Conservation (phyloP, 2,797 vertebrate genomes). For the Falco peregrinus region DNA sequence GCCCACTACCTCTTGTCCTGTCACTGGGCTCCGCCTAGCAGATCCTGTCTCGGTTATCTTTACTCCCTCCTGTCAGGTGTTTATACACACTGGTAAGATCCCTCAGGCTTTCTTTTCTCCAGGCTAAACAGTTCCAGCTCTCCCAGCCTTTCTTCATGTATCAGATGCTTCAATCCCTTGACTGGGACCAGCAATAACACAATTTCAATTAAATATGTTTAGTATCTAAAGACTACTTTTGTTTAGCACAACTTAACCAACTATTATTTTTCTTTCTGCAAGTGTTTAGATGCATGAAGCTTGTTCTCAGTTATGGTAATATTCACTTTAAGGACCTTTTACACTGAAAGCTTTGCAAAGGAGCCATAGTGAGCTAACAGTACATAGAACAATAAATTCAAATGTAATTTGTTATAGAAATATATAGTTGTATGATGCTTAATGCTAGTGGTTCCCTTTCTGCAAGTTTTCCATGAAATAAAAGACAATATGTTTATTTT, state of each 20-base stretch:
- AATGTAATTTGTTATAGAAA: slow-evolving; percentile 5
- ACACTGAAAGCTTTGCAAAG: background rate
- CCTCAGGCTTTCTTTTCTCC: background rate
- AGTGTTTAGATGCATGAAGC: background rate
- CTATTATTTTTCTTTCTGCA: background rate
- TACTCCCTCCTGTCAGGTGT: background rate
- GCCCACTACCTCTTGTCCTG: background rate
- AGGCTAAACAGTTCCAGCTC: background rate
- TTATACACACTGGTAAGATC: background rate
- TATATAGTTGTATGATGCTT: background rate
- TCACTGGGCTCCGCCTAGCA: background rate
- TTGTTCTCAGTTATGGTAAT: background rate
- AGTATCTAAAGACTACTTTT: background rate
- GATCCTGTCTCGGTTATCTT: background rate
- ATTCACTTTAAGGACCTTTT: background rate
- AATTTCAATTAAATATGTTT: background rate
- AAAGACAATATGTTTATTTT: slow-evolving; percentile 1
- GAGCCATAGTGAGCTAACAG: background rate
- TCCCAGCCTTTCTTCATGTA: background rate
- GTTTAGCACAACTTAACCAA: background rate
- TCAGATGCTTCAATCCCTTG: background rate
- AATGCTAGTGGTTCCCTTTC: slow-evolving; percentile 5
- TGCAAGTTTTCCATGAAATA: background rate
- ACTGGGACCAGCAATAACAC: background rate
- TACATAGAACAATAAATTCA: slow-evolving; percentile 9